Percentiles rank a stretch among this genome's conserved stretches.
Evolutionary conservation across 2,113 vertebrate genomes (phyloP).

Genomic region (Cettia cetti): DNA sequence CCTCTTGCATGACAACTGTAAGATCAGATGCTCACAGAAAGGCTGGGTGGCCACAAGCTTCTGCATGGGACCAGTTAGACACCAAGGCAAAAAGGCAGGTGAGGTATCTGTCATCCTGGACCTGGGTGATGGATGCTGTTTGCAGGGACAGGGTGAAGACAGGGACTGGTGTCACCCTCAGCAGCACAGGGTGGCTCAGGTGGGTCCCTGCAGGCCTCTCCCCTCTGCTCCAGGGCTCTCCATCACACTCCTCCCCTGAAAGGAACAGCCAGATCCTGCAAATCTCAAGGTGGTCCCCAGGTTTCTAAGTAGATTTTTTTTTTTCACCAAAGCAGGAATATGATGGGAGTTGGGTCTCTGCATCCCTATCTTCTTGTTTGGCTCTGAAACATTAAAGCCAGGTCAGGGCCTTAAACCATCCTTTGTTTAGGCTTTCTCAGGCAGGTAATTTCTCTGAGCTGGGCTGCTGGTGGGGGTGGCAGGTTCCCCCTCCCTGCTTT

Average conservation of each 20-base stretch:
- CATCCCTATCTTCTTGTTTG: not conserved
- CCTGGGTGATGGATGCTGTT: accelerated
- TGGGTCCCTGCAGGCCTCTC: not conserved
- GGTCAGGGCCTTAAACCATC: not conserved
- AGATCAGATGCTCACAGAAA: not conserved
- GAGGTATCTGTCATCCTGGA: accelerated
- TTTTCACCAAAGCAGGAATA: not conserved
- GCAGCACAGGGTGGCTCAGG: not conserved
- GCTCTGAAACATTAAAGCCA: not conserved
- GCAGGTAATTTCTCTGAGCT: not conserved
- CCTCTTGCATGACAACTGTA: not conserved
- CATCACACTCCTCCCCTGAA: not conserved
- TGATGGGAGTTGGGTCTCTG: not conserved
- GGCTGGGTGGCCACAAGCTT: not conserved
- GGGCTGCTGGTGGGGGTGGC: not conserved
- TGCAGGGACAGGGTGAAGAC: not conserved
- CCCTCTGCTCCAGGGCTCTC: not conserved
- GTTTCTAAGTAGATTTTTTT: not conserved
- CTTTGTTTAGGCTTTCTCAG: not conserved
- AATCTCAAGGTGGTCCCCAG: accelerated
- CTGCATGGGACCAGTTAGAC: not conserved
- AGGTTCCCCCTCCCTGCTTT: not conserved
- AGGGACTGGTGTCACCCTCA: not conserved
- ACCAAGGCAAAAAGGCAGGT: accelerated
- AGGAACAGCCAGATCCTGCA: not conserved